Evolutionary conservation across 2,797 vertebrate genomes (phyloP).

Genomic region (Babyrousa celebensis): DNA sequence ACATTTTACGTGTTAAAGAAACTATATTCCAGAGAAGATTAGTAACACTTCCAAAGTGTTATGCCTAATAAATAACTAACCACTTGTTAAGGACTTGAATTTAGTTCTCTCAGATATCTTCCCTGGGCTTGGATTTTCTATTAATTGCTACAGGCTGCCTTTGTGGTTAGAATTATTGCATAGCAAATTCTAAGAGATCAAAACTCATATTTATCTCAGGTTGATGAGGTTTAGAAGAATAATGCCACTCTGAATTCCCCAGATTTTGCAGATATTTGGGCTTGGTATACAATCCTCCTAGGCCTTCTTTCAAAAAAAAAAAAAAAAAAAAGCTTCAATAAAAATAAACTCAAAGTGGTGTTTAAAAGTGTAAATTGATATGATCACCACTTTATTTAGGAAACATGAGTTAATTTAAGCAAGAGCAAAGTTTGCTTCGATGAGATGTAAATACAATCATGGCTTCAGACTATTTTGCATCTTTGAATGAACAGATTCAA

Average conservation of each 20-base stretch:
- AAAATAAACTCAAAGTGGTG: slow-evolving; percentile 25
- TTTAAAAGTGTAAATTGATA: not conserved
- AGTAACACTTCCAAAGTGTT: not conserved
- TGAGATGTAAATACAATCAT: not conserved
- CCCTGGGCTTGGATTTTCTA: slow-evolving; percentile 30
- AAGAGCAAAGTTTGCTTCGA: slow-evolving; percentile 37
- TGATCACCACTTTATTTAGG: not conserved
- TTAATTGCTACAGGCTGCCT: not conserved
- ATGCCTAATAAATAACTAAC: not conserved
- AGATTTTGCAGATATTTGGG: not conserved
- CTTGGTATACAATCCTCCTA: not conserved
- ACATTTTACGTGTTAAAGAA: not conserved
- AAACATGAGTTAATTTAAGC: not conserved
- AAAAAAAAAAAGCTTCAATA: not conserved
- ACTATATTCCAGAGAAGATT: not conserved
- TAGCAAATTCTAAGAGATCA: slow-evolving; percentile 24
- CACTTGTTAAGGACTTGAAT: not conserved
- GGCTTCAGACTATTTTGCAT: slow-evolving; percentile 10
- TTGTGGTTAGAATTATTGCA: not conserved
- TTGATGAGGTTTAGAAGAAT: not conserved
- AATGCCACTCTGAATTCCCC: not conserved
- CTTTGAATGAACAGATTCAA: not conserved
- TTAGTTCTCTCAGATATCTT: not conserved
- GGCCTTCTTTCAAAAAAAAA: not conserved
- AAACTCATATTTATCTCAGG: not conserved